A percentile compares a stretch with the other conserved stretches of the same genome.
Evolutionary conservation across 2,888 invertebrate genomes (phyloP).

Genomic region (Pristionchus entomophagus): DNA sequence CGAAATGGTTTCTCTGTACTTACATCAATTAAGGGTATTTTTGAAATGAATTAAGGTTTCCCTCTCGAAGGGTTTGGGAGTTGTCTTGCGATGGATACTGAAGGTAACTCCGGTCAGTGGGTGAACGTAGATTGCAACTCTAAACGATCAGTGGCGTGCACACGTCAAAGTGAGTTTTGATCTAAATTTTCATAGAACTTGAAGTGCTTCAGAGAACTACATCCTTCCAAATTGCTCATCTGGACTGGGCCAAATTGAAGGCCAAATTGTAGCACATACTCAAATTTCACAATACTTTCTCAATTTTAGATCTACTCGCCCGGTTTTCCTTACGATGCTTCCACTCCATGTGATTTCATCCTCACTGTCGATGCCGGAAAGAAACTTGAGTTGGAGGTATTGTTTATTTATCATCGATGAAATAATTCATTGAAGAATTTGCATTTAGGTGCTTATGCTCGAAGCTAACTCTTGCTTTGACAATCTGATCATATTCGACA

Average conservation of each 20-base stretch:
- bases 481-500: neutral
- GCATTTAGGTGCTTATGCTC: neutral
- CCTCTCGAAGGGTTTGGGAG: neutral
- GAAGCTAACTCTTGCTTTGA: slow-evolving; percentile 8
- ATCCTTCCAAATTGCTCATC: neutral
- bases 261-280: neutral
- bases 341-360: neutral
- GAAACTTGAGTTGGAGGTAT: neutral
- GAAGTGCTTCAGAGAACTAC: neutral
- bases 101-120: neutral
- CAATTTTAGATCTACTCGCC: neutral
- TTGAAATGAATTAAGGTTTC: neutral
- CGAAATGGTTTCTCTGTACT: too few species aligned
- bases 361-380: neutral
- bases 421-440: neutral
- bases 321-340: neutral
- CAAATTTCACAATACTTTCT: neutral
- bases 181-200: neutral
- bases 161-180: neutral
- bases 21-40: too few species aligned
- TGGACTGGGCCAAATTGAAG: neutral
- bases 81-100: neutral
- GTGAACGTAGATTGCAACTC: neutral
- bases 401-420: neutral
- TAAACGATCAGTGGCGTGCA: neutral